Conservation (phyloP, 2,888 invertebrate species). For the Spodoptera exigua region DNA sequence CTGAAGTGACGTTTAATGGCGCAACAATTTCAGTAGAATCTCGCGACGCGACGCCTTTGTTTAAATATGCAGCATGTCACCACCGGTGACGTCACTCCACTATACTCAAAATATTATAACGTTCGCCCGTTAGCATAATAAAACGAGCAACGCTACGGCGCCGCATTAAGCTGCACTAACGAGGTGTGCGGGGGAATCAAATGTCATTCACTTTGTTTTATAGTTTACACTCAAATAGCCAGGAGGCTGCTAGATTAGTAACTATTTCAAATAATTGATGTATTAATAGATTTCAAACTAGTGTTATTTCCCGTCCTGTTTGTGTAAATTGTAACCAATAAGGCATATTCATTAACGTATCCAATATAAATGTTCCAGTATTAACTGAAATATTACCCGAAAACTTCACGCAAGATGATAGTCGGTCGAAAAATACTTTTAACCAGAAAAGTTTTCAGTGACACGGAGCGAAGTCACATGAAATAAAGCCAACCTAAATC, state of each 20-base stretch:
- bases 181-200: conserved; percentile 74
- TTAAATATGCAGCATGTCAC: conserved; percentile 85
- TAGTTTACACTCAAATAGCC: conserved; percentile 41
- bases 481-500: background rate
- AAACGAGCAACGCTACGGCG: conserved; percentile 80
- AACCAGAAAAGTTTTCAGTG: no score
- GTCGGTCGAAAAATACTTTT: no score
- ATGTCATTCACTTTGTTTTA: conserved; percentile 63
- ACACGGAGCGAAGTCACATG: no score
- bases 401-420: no score
- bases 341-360: no score
- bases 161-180: conserved; percentile 80
- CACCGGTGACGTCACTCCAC: conserved; percentile 74
- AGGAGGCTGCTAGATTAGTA: conserved; percentile 9
- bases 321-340: background rate
- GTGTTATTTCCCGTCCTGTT: no score
- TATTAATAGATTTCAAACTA: no score
- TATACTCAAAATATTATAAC: conserved; percentile 85
- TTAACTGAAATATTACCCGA: no score
- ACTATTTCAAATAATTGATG: background rate
- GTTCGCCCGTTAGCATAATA: conserved; percentile 85
- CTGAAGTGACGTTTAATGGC: conserved; percentile 59
- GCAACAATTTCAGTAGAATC: conserved; percentile 57
- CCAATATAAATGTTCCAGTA: no score
- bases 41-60: conserved; percentile 61